Evolutionary conservation across 2,797 vertebrate species (phyloP).

Genomic region (Ataeniobius toweri): DNA sequence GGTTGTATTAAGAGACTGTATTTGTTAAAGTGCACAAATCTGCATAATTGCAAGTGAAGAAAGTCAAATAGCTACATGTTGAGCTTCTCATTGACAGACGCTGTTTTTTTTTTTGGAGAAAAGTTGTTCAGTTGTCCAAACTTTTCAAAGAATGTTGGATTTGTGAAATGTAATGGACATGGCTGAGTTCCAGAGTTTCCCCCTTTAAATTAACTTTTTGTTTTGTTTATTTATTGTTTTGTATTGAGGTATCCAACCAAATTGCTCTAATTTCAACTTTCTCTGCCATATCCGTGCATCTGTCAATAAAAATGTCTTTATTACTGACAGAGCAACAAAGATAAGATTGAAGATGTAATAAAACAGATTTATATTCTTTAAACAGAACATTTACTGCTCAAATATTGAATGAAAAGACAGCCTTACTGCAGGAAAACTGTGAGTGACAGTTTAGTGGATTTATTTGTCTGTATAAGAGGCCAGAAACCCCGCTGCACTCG

Average conservation of each 20-base stretch:
- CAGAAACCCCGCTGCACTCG: conserved; percentile 10
- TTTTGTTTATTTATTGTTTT: neutral
- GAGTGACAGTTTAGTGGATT: conserved; percentile 24
- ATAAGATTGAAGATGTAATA: conserved; percentile 10
- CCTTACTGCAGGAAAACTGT: conserved; percentile 6
- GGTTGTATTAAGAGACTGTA: neutral
- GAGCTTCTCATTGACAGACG: neutral
- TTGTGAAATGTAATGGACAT: neutral
- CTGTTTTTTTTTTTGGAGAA: too few relatives aligned
- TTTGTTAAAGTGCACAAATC: neutral
- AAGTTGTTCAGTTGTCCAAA: neutral
- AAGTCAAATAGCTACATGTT: neutral
- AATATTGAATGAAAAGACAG: conserved; percentile 6
- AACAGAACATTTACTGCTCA: neutral
- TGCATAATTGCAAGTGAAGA: neutral
- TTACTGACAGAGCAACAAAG: neutral
- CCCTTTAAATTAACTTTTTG: neutral
- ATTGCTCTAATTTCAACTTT: neutral
- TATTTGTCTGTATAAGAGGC: conserved; percentile 40
- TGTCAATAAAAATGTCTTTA: neutral
- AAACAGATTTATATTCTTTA: conserved; percentile 13
- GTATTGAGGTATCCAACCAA: neutral
- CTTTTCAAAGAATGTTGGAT: neutral
- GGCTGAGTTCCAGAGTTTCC: neutral
- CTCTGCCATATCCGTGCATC: neutral